A percentile compares a stretch with the other conserved stretches of the same genome.
These are phyloP conservation scores for Poecile montanus DNA, from an alignment of 2,797 vertebrate species.

Conservation along the genomic window DNA sequence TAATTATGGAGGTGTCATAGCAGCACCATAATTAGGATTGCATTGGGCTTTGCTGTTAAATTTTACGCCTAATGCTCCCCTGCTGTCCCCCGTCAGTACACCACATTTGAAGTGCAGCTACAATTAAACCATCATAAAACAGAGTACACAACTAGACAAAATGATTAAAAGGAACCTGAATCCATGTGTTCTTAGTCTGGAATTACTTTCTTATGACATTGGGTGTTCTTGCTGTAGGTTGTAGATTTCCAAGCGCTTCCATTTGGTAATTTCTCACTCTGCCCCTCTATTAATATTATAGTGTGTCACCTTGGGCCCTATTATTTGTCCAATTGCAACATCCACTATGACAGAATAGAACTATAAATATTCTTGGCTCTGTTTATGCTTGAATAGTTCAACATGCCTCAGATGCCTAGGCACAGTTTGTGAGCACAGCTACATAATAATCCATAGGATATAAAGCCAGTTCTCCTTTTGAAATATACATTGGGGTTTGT, in stretches of 20 bases:
- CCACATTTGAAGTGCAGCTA: constrained; percentile 59
- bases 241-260: constrained; percentile 24
- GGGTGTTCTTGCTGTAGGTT: constrained; percentile 58
- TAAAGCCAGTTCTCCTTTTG: constrained; percentile 41
- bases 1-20: constrained; percentile 71
- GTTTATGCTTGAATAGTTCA: constrained; percentile 64
- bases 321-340: constrained; percentile 61
- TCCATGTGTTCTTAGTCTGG: constrained; percentile 5
- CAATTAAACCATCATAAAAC: constrained; percentile 70
- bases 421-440: constrained; percentile 34
- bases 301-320: constrained; percentile 65
- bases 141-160: constrained; percentile 57
- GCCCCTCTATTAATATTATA: constrained; percentile 62
- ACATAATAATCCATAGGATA: constrained; percentile 48
- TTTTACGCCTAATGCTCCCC: constrained; percentile 68
- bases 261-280: constrained; percentile 52
- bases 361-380: constrained; percentile 70
- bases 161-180: constrained; percentile 56
- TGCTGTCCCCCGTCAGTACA: constrained; percentile 63
- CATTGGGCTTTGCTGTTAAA: constrained; percentile 68
- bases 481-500: constrained; percentile 59
- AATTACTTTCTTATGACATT: constrained; percentile 70
- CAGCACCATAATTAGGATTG: constrained; percentile 69
- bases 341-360: constrained; percentile 59
- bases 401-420: constrained; percentile 24